These are phyloP conservation scores for Conus betulinus DNA, from an alignment of 1,140 invertebrate species.

Conservation along the genomic window DNA sequence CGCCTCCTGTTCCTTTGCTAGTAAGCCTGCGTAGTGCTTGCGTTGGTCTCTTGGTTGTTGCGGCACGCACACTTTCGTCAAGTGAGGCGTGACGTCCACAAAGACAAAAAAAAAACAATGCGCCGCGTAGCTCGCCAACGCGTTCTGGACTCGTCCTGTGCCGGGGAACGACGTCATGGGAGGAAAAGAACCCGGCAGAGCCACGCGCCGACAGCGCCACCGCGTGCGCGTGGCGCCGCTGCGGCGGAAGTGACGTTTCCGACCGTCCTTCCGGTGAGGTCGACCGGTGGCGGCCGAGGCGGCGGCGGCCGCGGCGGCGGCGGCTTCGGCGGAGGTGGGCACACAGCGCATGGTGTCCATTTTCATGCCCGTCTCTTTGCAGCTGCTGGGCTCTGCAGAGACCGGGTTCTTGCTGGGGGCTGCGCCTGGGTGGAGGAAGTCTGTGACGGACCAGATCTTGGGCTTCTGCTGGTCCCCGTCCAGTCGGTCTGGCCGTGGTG, in stretches of 20 bases:
- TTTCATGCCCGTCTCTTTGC: constrained; percentile 34
- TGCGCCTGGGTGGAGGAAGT: constrained; percentile 42
- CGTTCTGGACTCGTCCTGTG: constrained; percentile 22
- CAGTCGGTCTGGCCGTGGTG: constrained; percentile 33
- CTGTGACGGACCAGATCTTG: constrained; percentile 56
- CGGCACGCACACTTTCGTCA: not conserved
- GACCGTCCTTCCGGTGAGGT: constrained; percentile 21
- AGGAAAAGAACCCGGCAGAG: constrained; percentile 12
- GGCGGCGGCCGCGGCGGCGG: not conserved
- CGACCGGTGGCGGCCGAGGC: not conserved
- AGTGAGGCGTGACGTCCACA: not conserved
- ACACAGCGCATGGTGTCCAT: constrained; percentile 36
- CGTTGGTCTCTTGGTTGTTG: too few species aligned
- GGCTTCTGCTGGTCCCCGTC: constrained; percentile 50
- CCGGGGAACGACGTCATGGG: constrained; percentile 27
- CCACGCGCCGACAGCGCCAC: not conserved
- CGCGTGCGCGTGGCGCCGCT: constrained; percentile 26
- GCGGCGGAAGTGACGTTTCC: not conserved
- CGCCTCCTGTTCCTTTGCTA: too few species aligned
- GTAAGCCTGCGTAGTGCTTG: too few species aligned
- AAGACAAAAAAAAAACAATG: not conserved
- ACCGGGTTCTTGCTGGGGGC: not conserved
- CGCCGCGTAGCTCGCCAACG: constrained; percentile 24
- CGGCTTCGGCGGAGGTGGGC: constrained; percentile 6
- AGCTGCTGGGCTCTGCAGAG: constrained; percentile 1